Percentiles rank a stretch among this genome's conserved stretches.
These are phyloP conservation scores for Dryobates pubescens DNA, from an alignment of 2,797 vertebrate species.

Conservation along the genomic window DNA sequence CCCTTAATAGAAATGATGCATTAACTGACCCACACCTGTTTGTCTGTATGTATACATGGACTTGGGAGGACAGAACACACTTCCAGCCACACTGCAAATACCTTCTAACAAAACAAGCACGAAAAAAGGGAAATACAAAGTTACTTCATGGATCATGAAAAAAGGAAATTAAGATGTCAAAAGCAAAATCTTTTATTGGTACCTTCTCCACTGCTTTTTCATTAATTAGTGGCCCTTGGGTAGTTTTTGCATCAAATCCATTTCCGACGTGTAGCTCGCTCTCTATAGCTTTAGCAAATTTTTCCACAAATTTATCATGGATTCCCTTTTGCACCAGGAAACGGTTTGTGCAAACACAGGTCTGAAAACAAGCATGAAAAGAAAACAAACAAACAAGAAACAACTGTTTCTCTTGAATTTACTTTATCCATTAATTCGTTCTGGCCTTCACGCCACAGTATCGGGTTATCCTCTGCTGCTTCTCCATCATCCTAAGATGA, in stretches of 20 bases:
- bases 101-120: background rate
- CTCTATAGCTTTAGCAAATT: constrained; percentile 86
- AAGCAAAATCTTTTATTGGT: background rate
- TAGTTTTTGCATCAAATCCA: constrained; percentile 88
- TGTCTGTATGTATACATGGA: background rate
- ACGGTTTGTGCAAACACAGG: constrained; percentile 93
- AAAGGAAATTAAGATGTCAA: background rate
- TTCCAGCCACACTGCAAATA: background rate
- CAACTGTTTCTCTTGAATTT: background rate
- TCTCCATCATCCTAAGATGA: background rate
- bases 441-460: background rate
- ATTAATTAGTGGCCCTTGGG: constrained; percentile 95
- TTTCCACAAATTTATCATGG: constrained; percentile 88
- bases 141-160: background rate
- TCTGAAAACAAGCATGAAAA: constrained; percentile 76
- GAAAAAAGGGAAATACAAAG: background rate
- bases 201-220: constrained; percentile 93
- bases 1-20: background rate
- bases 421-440: background rate
- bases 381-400: background rate
- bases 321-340: constrained; percentile 92
- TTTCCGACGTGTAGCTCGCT: constrained; percentile 84
- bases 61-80: background rate
- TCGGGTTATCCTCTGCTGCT: background rate
- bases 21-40: background rate